Base-by-base conservation (phyloP, 53 echinoderm and acorn worm genomes). In the Holothuria scabra region DNA sequence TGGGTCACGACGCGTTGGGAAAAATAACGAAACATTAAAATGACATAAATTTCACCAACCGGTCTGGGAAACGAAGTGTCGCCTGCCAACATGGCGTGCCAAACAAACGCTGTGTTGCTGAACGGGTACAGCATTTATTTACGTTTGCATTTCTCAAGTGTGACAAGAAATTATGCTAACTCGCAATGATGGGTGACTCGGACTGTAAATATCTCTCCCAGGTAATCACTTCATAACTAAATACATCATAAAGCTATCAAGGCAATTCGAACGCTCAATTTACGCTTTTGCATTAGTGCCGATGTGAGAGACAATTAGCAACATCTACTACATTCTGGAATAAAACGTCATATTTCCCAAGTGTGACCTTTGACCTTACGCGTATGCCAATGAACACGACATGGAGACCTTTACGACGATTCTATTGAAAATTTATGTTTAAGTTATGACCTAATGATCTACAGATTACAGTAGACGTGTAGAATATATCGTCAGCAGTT, bases 221-320 rank as follows among this genome's bases (percentile, higher is more conserved):
- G 14, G 33, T 38, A 67, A 67, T 67, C 67, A 67, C 67, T 32
- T 31, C 65, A 67, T 67, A 30, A 21, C 30, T 16, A 67, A 32
- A 32, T 21, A 32, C 30, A 67, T 19, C 67, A 67, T 67, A 44
- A 72, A 46, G 48, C 48, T 46, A 72, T 72, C 46, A 23, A 25
- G 21, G 46, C 25, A 72, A 72, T 72, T 16, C 72, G 72, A 72
- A 72, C 72, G 48, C 22, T 26, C 72, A 33, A 72, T 72, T 72
- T 72, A 72, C 48, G 72, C 48, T 26, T 48, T 25, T 44, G 72
- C 23, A 41, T 72, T 44, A 72, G 46, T 72, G 14, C 46, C 22
- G 28, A 78, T 52, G 78, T 78, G 78, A 58, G 28, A 56, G 34
- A 56, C 78, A 78, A 78, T 78, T 78, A 78, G 78, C 78, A 78